Base-by-base conservation (phyloP, 2,888 invertebrate genomes). In the Biston stratarius region DNA sequence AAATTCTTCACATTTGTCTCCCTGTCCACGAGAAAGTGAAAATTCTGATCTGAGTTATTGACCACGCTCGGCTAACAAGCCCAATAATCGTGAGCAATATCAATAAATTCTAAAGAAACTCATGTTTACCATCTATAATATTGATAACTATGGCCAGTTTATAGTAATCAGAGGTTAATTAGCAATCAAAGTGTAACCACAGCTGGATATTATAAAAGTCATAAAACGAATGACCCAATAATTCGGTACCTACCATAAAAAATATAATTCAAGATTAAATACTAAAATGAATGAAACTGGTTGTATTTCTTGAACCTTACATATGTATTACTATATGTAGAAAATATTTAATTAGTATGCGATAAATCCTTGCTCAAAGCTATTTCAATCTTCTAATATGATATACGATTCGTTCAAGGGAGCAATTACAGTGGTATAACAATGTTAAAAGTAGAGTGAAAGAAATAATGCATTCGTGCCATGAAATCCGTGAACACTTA, bases 351-450 rank as follows among this genome's bases (percentile, higher is more conserved):
- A 84, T 83, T 79, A 83, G 80, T 82, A 82, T 79, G 75, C 82
- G 75, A 82, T 82, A 83, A 82, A 82, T 81, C 80, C 79, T 80
- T 74, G 79, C 84, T 82, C 68, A 74, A 69, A 85, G 84, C 81
- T 74, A 80, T 85, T 86, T 84, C 82, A 88, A 85, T 85, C 79
- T 80, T 81, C 82, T 85, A 84, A 88, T 85, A 86, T 86, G 89
- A 90, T 90, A 91, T 90, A 87, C 88, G 87, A 91, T 91, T 91
- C 85, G 91, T 89, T 90, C 88, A 74, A 85, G 87, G 77, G 82
- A 80, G 83, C 87, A 91, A 91, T 92, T 91, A 91, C 83, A 75
- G 70, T 63, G 75, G 64, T 80, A 74, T 72, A 73, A 80, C 77
- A 81, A 82, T 79, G 82, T 71, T 71, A 77, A 82, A 81, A 80